Percentiles rank a stretch among this genome's conserved stretches.
Evolutionary conservation across 2,888 invertebrate species (phyloP).

Genomic region (Lithophane socia): DNA sequence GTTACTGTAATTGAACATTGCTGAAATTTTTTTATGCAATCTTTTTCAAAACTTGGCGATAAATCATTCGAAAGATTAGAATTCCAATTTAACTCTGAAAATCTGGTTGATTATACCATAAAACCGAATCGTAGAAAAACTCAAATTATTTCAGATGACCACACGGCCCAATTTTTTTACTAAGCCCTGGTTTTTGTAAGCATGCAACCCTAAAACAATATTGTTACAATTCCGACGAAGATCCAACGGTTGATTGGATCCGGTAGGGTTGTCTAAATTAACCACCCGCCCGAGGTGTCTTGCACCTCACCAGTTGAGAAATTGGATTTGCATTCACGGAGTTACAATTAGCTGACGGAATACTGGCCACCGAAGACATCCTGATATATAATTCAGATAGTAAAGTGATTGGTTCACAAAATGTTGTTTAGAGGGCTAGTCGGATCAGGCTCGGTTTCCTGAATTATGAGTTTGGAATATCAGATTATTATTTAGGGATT

Average conservation of each 20-base stretch:
- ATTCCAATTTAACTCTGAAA: neutral
- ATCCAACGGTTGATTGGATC: constrained; percentile 66
- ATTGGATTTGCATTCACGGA: constrained; percentile 75
- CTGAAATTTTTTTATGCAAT: neutral
- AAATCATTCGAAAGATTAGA: neutral
- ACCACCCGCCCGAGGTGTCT: constrained; percentile 64
- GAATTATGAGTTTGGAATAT: constrained; percentile 58
- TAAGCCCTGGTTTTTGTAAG: constrained; percentile 45
- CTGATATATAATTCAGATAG: constrained; percentile 70
- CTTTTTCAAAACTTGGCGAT: neutral
- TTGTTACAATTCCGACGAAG: constrained; percentile 62
- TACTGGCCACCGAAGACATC: constrained; percentile 63
- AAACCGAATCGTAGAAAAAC: constrained; percentile 8
- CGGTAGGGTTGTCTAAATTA: constrained; percentile 68
- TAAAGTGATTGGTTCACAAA: constrained; percentile 57
- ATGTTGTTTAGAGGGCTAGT: constrained; percentile 37
- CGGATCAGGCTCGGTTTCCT: constrained; percentile 42
- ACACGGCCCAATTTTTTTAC: constrained; percentile 28
- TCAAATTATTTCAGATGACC: constrained; percentile 33
- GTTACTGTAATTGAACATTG: constrained; percentile 1
- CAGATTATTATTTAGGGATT: constrained; percentile 56
- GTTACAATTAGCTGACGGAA: constrained; percentile 72
- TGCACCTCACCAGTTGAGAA: constrained; percentile 65
- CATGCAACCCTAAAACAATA: constrained; percentile 62
- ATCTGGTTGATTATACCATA: neutral